A percentile compares a stretch with the other conserved stretches of the same genome.
Conservation (phyloP, 2,113 vertebrate species). For the Pungitius pungitius region DNA sequence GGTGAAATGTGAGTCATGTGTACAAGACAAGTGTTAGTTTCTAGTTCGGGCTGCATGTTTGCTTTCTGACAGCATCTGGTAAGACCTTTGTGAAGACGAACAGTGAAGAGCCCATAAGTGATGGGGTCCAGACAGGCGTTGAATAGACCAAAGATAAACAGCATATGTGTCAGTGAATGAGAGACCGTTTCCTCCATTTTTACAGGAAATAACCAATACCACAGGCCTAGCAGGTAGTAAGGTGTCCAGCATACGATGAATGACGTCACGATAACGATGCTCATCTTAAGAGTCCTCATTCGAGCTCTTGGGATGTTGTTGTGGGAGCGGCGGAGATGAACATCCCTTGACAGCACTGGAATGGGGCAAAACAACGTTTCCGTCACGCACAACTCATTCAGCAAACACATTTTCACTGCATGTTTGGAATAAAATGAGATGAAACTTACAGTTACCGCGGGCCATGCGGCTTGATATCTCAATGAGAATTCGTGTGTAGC, state of each 20-base stretch:
- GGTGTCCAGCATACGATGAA: slow-evolving; percentile 87
- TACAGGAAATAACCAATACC: slow-evolving; percentile 85
- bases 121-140: slow-evolving; percentile 83
- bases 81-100: slow-evolving; percentile 75
- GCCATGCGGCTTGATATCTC: slow-evolving; percentile 84
- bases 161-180: slow-evolving; percentile 83
- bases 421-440: neutral
- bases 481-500: slow-evolving; percentile 83
- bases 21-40: slow-evolving; percentile 74
- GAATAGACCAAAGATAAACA: slow-evolving; percentile 85
- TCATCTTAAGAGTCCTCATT: slow-evolving; percentile 86
- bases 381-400: neutral
- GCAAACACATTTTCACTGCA: neutral
- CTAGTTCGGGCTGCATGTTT: slow-evolving; percentile 31
- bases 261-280: slow-evolving; percentile 83
- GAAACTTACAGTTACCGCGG: slow-evolving; percentile 72
- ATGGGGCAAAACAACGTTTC: neutral
- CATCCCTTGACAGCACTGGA: slow-evolving; percentile 78
- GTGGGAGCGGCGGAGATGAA: slow-evolving; percentile 82
- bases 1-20: slow-evolving; percentile 59
- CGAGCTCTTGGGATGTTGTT: slow-evolving; percentile 86
- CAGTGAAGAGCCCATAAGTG: slow-evolving; percentile 82
- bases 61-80: slow-evolving; percentile 62
- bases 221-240: slow-evolving; percentile 84
- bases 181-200: slow-evolving; percentile 83